Conservation (phyloP, 2,888 invertebrate species). For the Drosophila sordidula region DNA sequence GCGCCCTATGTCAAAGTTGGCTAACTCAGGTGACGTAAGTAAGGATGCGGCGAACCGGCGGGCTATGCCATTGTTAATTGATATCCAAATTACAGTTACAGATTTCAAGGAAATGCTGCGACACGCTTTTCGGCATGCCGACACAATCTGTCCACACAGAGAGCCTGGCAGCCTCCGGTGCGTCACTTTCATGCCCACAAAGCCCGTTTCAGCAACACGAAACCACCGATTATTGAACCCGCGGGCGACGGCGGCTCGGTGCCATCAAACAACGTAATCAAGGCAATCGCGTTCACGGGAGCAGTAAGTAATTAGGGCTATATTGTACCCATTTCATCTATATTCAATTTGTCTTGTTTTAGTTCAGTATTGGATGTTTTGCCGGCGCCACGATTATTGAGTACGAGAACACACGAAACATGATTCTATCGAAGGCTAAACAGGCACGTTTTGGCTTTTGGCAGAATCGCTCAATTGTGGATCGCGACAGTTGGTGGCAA, state of each 20-base stretch:
- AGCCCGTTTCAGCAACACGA: conserved; percentile 50
- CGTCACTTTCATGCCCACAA: conserved; percentile 54
- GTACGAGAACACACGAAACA: conserved; percentile 88
- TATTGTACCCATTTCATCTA: background rate
- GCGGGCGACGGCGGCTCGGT: conserved; percentile 60
- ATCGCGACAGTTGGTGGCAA: conserved; percentile 66
- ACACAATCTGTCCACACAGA: conserved; percentile 29
- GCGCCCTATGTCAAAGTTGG: conserved; percentile 70
- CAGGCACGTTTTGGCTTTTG: conserved; percentile 83
- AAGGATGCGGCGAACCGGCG: conserved; percentile 9
- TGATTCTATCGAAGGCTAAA: conserved; percentile 84
- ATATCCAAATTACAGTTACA: conserved; percentile 52
- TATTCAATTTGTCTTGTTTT: conserved; percentile 1
- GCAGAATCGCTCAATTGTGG: conserved; percentile 44
- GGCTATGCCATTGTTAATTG: conserved; percentile 5
- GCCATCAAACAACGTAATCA: conserved; percentile 74
- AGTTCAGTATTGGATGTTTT: conserved; percentile 90
- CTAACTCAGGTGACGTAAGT: conserved; percentile 75
- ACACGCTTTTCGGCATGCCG: conserved; percentile 31
- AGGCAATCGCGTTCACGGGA: conserved; percentile 82
- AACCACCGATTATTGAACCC: conserved; percentile 45
- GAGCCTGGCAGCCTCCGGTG: conserved; percentile 34
- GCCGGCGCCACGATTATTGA: conserved; percentile 93
- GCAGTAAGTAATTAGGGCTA: conserved; percentile 61
- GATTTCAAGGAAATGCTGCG: conserved; percentile 41